phyloP scores from a whole-genome alignment of 2,113 vertebrate genomes.

The Oncorhynchus clarkii region DNA sequence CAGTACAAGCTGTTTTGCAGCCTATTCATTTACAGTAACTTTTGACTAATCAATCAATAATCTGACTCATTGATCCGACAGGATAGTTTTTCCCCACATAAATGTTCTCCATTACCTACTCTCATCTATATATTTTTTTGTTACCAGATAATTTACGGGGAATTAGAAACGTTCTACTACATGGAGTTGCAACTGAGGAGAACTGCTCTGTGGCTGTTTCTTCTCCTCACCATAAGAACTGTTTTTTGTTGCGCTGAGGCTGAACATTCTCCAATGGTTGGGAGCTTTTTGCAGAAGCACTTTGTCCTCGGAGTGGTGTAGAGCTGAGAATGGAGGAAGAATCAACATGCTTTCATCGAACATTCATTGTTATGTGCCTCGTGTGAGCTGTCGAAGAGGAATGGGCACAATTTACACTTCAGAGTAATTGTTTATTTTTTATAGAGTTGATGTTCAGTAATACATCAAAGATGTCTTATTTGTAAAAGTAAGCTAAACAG shows the following conservation, averaged over 20 bases:
- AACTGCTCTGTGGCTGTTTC: not conserved
- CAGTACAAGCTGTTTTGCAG: not conserved
- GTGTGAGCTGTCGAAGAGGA: not conserved
- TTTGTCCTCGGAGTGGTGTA: not conserved
- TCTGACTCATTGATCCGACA: not conserved
- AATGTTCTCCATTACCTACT: not conserved
- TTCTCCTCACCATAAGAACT: not conserved
- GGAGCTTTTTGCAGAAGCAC: not conserved
- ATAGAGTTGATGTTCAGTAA: not conserved
- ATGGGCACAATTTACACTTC: not conserved
- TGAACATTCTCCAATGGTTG: not conserved
- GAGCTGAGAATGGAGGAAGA: not conserved
- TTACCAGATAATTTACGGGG: not conserved
- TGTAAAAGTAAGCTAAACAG: not conserved
- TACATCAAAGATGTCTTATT: not conserved
- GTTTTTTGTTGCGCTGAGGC: not conserved
- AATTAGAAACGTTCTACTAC: not conserved
- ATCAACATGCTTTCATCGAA: not conserved
- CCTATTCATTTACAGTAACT: not conserved
- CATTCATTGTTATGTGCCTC: not conserved
- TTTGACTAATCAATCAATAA: not conserved
- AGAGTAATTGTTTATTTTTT: not conserved
- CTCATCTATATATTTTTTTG: not conserved
- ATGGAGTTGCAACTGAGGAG: not conserved
- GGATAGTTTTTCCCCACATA: not conserved